These are phyloP conservation scores for Pollenia angustigena DNA, from an alignment of 2,888 invertebrate genomes.

Conservation along the genomic window DNA sequence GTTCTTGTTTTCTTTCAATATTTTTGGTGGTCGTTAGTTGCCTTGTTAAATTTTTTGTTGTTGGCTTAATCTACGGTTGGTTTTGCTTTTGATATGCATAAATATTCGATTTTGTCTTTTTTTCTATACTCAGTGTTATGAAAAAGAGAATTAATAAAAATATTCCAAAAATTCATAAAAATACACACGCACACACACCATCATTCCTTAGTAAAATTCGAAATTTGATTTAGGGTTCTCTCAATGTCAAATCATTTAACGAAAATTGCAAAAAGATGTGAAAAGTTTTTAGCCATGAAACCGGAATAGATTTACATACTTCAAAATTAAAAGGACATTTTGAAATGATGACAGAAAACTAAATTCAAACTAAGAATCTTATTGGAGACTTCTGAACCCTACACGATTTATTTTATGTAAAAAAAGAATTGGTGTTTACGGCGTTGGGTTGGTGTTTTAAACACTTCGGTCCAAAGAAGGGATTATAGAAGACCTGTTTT, in stretches of 20 bases:
- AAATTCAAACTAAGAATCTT: no score
- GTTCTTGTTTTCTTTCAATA: slow-evolving; percentile 50
- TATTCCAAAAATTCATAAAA: not conserved
- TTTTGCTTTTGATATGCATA: slow-evolving; percentile 6
- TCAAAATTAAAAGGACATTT: no score
- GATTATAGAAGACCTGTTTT: no score
- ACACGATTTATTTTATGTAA: no score
- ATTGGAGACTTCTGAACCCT: no score
- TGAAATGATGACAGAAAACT: no score
- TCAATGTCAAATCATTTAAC: slow-evolving; percentile 3
- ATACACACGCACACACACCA: not conserved
- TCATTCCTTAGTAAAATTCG: not conserved
- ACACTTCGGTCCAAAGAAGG: no score
- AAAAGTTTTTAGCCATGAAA: slow-evolving; percentile 37
- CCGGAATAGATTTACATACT: not conserved
- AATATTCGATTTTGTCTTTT: not conserved
- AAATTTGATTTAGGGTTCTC: slow-evolving; percentile 6
- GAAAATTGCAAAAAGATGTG: slow-evolving; percentile 24
- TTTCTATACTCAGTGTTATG: not conserved
- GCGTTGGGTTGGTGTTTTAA: no score
- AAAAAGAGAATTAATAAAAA: slow-evolving; percentile 6
- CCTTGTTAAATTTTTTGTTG: not conserved
- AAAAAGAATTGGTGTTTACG: no score
- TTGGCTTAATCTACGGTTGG: not conserved
- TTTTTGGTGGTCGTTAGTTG: slow-evolving; percentile 41